These are phyloP conservation scores for Drosophila affinis DNA, from an alignment of 2,888 invertebrate species.

Conservation along the genomic window DNA sequence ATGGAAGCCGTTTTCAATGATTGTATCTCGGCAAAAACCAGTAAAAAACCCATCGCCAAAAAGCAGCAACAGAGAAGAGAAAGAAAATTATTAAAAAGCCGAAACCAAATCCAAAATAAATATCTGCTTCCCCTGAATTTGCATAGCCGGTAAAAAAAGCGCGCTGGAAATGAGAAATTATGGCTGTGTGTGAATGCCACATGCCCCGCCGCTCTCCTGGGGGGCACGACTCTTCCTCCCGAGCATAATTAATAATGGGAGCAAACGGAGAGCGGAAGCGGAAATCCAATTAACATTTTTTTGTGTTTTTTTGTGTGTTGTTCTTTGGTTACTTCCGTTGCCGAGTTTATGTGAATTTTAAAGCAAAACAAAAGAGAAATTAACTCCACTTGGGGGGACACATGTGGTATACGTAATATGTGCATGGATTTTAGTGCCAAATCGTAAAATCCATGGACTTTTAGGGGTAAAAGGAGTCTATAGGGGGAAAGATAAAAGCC, in stretches of 20 bases:
- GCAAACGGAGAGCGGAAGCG: conserved; percentile 21
- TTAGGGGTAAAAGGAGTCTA: neutral
- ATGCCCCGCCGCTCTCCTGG: neutral
- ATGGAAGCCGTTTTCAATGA: too few species aligned
- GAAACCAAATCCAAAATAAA: conserved; percentile 17
- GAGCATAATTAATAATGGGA: conserved; percentile 65
- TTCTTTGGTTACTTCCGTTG: conserved; percentile 55
- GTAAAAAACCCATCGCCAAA: neutral
- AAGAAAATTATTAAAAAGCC: conserved; percentile 2
- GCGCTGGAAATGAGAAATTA: conserved; percentile 50
- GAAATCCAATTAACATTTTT: conserved; percentile 74
- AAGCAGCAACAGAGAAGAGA: conserved; percentile 11
- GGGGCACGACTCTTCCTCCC: conserved; percentile 8
- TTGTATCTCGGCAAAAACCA: too few species aligned
- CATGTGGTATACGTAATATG: conserved; percentile 67
- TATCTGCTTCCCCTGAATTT: neutral
- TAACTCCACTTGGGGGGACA: conserved; percentile 22
- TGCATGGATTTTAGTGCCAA: conserved; percentile 37
- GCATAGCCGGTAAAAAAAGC: conserved; percentile 11
- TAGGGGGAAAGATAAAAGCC: conserved; percentile 32
- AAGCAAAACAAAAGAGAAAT: conserved; percentile 5
- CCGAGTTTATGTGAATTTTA: conserved; percentile 7
- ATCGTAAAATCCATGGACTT: conserved; percentile 38
- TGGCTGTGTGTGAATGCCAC: conserved; percentile 17
- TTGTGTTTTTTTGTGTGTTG: conserved; percentile 2